A percentile compares a stretch with the other conserved stretches of the same genome.
phyloP scores from a whole-genome alignment of 2,888 invertebrate genomes.

The Drosophila lacicola region DNA sequence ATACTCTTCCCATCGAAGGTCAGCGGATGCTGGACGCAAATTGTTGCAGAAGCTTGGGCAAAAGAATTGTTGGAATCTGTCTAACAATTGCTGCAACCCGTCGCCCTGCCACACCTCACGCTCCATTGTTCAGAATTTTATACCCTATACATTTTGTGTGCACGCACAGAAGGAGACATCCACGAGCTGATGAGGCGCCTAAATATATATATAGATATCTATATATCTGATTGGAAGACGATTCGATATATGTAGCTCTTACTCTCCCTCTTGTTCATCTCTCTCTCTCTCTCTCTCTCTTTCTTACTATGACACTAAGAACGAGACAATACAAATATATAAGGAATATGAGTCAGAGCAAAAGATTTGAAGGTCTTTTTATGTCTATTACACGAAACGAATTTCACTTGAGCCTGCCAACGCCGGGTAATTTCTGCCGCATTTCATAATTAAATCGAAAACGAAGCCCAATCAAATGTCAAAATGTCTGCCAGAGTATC shows the following conservation, averaged over 20 bases:
- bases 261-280: neutral
- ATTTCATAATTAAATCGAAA: too few relatives aligned
- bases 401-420: too few relatives aligned
- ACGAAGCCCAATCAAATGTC: too few relatives aligned
- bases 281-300: neutral
- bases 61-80: constrained; percentile 19
- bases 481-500: neutral
- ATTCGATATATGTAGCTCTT: too few relatives aligned
- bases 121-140: constrained; percentile 33
- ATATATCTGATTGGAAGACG: neutral
- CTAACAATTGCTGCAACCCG: constrained; percentile 4
- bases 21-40: constrained; percentile 56
- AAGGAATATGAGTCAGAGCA: too few relatives aligned
- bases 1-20: constrained; percentile 22
- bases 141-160: neutral
- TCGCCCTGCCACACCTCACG: neutral
- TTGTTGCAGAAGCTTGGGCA: constrained; percentile 35
- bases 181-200: neutral
- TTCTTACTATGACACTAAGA: neutral
- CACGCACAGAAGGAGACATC: too few relatives aligned
- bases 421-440: too few relatives aligned
- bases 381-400: too few relatives aligned
- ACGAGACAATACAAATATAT: too few relatives aligned
- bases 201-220: neutral
- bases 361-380: too few relatives aligned